Evolutionary conservation across 30 jellyfish, hydroid and myxozoan genomes (phyloP), one percentile per base, ranked within the genome.

Genomic region (Cassiopea andromeda): DNA sequence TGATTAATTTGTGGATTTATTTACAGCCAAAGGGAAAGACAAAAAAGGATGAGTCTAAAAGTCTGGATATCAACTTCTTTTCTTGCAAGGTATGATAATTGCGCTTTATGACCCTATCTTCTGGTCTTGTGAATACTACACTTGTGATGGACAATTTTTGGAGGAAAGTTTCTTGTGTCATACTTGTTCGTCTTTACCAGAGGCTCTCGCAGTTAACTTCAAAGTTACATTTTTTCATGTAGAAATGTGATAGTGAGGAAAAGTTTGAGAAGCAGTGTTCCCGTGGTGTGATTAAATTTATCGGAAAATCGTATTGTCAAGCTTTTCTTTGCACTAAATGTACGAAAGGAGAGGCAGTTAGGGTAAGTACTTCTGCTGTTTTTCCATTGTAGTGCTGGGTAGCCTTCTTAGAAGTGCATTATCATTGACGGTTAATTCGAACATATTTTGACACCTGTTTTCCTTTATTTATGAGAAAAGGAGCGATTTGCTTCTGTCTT

Each of bases 341-440:
- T 5, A 87, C 99, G 44, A 92, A 96, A 78, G 97, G 97, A 68
- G 96, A 90, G 46, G 99, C 98, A 16, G 87, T 92, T 1, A 92
- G 80, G 94, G 97, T 90, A 44, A 18, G 59, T 72, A 18, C 7
- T 27, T 6, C 69, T 75, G 7, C 81, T 64, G 8, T 10, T 44
- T 2, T 13, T 46, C 82, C 38, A 13, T 16, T 13, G 7, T 44
- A 17, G 7, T 10, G 57, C 61, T 7, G 12, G 5, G 58, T 73
- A 38, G 9, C 82, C 57, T 16, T 68, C 77, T 7, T 68, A 44
- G 54, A 78, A 50, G 44, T 19, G 75, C 2, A 15, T 73, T 18
- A 7, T 16, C 17, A 18, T 5, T n/a, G 46, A 10, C 15, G 61
- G 5, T 78, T 18, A 8, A 27, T 27, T 27, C 38, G 38, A 27